Conservation (phyloP, 1,140 invertebrate species). For the Whitmania pigra region DNA sequence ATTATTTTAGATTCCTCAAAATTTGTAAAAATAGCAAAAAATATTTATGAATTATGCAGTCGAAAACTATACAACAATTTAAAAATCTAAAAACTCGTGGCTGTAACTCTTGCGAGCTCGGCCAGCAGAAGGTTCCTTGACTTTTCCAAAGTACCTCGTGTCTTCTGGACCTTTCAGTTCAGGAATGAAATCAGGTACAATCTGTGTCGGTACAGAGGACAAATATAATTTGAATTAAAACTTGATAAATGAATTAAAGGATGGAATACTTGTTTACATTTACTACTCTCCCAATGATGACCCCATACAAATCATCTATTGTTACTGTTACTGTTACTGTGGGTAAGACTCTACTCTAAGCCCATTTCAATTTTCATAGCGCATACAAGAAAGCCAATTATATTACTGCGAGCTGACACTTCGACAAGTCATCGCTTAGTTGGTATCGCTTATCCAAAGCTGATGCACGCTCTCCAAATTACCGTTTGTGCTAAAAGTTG, state of each 20-base stretch:
- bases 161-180: conserved; percentile 13
- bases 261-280: too few species aligned
- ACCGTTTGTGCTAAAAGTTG: not conserved
- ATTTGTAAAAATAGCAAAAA: too few species aligned
- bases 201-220: not conserved
- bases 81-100: not conserved
- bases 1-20: too few species aligned
- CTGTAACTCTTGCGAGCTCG: not conserved
- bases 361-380: too few species aligned
- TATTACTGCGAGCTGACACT: too few species aligned
- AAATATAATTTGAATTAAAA: not conserved
- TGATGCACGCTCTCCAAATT: not conserved
- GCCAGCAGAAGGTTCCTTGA: not conserved
- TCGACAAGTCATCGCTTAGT: not conserved
- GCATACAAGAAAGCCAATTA: too few species aligned
- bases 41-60: not conserved
- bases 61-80: not conserved
- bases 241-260: too few species aligned
- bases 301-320: too few species aligned
- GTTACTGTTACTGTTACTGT: too few species aligned
- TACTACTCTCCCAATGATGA: too few species aligned
- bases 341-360: too few species aligned
- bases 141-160: conserved; percentile 4
- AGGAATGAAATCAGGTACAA: not conserved
- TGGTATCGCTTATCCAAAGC: not conserved